phyloP scores from a whole-genome alignment of 2,888 invertebrate genomes.

The Aphodius sticticus region DNA sequence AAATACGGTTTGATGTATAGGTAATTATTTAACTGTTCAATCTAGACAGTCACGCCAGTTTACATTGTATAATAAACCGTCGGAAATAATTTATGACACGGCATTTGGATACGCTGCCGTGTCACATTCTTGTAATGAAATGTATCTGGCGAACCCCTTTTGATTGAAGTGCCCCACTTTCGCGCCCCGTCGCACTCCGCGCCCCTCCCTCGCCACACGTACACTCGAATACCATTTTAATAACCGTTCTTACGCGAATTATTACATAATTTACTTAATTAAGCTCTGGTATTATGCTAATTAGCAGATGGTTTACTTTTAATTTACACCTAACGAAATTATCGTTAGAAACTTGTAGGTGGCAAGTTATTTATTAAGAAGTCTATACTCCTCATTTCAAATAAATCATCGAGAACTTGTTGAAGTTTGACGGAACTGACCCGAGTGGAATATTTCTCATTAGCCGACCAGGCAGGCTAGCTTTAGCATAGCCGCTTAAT shows the following conservation, averaged over 20 bases:
- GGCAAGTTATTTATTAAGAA: no score
- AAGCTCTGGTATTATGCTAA: background rate
- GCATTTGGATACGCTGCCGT: constrained; percentile 44
- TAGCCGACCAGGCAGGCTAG: background rate
- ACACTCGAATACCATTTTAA: background rate
- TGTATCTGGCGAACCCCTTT: constrained; percentile 44
- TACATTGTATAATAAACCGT: constrained; percentile 38
- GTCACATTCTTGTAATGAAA: constrained; percentile 46
- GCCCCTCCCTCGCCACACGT: background rate
- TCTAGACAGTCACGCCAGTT: constrained; percentile 46
- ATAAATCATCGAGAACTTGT: background rate
- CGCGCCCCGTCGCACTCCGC: constrained; percentile 29
- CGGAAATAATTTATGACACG: constrained; percentile 45
- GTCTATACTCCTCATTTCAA: background rate
- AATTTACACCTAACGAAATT: background rate
- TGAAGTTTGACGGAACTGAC: background rate
- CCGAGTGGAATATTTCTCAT: background rate
- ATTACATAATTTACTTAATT: constrained; percentile 7
- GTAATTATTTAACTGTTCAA: constrained; percentile 47
- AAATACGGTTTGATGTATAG: constrained; percentile 42
- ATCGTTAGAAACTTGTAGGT: no score
- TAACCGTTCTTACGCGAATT: background rate
- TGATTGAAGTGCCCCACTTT: constrained; percentile 42
- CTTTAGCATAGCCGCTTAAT: background rate
- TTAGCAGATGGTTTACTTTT: constrained; percentile 5